A percentile compares a stretch with the other conserved stretches of the same genome.
Evolutionary conservation across 2,113 vertebrate species (phyloP).

Genomic region (Gnathochromis pfefferi): DNA sequence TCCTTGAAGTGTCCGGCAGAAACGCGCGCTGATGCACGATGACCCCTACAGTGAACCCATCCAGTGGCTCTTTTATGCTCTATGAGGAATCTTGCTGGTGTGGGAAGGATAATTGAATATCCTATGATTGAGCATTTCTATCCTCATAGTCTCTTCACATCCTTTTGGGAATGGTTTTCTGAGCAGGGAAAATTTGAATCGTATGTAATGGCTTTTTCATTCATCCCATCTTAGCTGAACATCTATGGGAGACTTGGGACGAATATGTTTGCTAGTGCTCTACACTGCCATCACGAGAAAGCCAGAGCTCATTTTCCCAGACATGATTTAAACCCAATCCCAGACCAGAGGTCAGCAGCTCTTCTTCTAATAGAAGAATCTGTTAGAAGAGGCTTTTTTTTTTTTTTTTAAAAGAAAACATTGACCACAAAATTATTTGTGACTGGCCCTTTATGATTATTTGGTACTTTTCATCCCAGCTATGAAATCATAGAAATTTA

Average conservation of each 20-base stretch:
- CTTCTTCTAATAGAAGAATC: neutral
- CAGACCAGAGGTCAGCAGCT: neutral
- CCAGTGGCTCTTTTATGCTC: neutral
- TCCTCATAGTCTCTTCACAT: neutral
- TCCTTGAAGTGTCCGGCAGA: neutral
- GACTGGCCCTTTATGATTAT: neutral
- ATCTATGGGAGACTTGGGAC: neutral
- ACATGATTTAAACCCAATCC: neutral
- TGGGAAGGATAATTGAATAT: neutral
- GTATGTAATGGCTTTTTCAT: neutral
- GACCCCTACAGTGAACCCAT: neutral
- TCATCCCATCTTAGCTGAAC: neutral
- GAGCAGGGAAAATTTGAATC: neutral
- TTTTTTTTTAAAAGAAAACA: fast-evolving
- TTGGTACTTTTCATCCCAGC: neutral
- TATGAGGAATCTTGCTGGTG: neutral
- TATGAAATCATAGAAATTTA: neutral
- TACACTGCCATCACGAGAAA: neutral
- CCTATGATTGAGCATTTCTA: neutral
- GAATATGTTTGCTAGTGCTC: neutral
- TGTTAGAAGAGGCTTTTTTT: neutral
- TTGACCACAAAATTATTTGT: neutral
- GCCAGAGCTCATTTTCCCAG: neutral
- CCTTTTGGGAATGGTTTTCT: neutral
- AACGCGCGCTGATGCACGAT: neutral